Conservation (phyloP, 2,797 vertebrate species). For the Amblyraja radiata region DNA sequence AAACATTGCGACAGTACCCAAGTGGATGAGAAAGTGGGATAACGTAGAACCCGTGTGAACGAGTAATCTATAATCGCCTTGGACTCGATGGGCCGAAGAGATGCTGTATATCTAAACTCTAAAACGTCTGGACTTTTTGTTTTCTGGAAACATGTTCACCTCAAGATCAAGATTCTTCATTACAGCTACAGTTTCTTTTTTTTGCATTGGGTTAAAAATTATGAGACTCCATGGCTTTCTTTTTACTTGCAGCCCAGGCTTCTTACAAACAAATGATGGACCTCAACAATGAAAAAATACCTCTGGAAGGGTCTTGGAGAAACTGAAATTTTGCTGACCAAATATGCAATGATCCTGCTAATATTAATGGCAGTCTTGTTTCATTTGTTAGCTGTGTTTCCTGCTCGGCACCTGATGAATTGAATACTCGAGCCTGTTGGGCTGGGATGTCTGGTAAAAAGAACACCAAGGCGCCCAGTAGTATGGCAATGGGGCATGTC, state of each 20-base stretch:
- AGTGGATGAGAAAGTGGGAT: too few species aligned
- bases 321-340: background rate
- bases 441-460: background rate
- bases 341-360: background rate
- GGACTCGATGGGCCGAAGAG: too few species aligned
- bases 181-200: background rate
- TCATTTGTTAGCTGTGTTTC: background rate
- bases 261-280: background rate
- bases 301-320: background rate
- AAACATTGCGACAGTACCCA: too few species aligned
- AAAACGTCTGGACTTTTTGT: too few species aligned
- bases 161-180: background rate
- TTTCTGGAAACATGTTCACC: too few species aligned
- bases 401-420: background rate
- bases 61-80: too few species aligned
- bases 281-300: background rate
- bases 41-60: too few species aligned
- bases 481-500: background rate
- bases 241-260: background rate
- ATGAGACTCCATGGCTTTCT: background rate
- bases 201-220: background rate
- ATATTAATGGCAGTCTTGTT: background rate
- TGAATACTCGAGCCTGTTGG: background rate
- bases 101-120: too few species aligned
- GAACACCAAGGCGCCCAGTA: background rate